A percentile compares a stretch with the other conserved stretches of the same genome.
Evolutionary conservation across 2,888 invertebrate species (phyloP).

Genomic region (Congeria kusceri): DNA sequence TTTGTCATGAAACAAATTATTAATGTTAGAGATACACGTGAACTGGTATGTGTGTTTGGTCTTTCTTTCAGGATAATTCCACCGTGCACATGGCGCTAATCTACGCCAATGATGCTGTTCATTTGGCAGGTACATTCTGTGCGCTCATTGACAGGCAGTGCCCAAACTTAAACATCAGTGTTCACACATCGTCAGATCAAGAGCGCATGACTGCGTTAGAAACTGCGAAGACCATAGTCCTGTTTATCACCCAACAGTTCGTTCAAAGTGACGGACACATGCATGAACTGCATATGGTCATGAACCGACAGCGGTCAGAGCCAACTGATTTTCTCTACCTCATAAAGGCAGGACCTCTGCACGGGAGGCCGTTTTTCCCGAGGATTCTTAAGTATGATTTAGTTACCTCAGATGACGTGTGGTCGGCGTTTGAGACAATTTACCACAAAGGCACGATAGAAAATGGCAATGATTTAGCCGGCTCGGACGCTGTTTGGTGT

Average conservation of each 20-base stretch:
- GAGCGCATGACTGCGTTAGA: slow-evolving; percentile 69
- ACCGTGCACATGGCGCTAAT: slow-evolving; percentile 47
- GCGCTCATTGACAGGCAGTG: slow-evolving; percentile 39
- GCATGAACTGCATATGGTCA: slow-evolving; percentile 78
- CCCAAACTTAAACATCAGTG: slow-evolving; percentile 52
- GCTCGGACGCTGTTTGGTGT: slow-evolving; percentile 68
- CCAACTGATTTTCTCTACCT: slow-evolving; percentile 67
- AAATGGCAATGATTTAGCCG: no score
- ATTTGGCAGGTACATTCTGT: slow-evolving; percentile 55
- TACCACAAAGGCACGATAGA: no score
- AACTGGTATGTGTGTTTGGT: no score
- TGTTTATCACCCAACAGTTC: slow-evolving; percentile 77
- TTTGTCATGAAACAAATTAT: no score
- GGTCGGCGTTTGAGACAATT: no score
- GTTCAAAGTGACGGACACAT: slow-evolving; percentile 69
- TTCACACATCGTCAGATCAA: slow-evolving; percentile 54
- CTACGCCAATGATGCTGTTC: slow-evolving; percentile 52
- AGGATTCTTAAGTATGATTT: slow-evolving; percentile 67
- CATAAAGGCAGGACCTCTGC: slow-evolving; percentile 51
- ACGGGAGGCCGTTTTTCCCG: slow-evolving; percentile 61
- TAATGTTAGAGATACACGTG: no score
- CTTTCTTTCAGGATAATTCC: slow-evolving; percentile 21
- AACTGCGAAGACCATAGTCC: slow-evolving; percentile 72
- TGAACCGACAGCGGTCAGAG: slow-evolving; percentile 73
- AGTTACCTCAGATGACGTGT: no score